Conservation (phyloP, 1,140 invertebrate species). For the Aphelenchoides fujianensis region DNA sequence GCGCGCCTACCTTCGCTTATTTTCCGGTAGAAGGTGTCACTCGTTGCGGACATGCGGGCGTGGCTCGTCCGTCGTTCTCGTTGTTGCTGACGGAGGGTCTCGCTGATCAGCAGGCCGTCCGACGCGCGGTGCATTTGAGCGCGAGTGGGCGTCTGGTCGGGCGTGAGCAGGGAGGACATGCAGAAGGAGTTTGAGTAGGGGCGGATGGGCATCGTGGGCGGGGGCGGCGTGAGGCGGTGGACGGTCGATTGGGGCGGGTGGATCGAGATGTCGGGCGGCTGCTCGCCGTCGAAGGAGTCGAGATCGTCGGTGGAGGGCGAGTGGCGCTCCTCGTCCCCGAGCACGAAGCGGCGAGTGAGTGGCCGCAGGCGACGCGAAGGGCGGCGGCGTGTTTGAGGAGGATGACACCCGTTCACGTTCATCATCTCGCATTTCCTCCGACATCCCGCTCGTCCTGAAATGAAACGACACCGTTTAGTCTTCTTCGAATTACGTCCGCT, state of each 20-base stretch:
- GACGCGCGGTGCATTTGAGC: constrained; percentile 11
- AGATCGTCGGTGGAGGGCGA: too few relatives aligned
- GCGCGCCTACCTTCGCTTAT: neutral
- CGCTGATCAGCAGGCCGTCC: neutral
- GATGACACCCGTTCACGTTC: too few relatives aligned
- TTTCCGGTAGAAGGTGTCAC: neutral
- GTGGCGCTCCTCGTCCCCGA: too few relatives aligned
- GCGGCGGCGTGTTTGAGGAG: too few relatives aligned
- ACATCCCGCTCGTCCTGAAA: neutral
- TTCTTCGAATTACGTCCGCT: neutral
- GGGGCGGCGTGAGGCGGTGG: neutral
- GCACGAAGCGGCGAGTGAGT: too few relatives aligned
- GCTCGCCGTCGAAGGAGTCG: too few relatives aligned
- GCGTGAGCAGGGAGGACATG: neutral
- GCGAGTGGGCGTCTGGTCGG: neutral
- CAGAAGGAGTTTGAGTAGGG: constrained; percentile 12
- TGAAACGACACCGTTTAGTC: too few relatives aligned
- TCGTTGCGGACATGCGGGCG: neutral
- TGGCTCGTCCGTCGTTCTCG: neutral
- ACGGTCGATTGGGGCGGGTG: neutral
- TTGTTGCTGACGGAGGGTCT: neutral
- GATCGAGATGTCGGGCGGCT: neutral
- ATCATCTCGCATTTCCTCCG: neutral
- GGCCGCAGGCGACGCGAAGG: neutral
- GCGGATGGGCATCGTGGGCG: neutral